Evolutionary conservation across 2,797 vertebrate species (phyloP).

Genomic region (Onychomys leucogaster): DNA sequence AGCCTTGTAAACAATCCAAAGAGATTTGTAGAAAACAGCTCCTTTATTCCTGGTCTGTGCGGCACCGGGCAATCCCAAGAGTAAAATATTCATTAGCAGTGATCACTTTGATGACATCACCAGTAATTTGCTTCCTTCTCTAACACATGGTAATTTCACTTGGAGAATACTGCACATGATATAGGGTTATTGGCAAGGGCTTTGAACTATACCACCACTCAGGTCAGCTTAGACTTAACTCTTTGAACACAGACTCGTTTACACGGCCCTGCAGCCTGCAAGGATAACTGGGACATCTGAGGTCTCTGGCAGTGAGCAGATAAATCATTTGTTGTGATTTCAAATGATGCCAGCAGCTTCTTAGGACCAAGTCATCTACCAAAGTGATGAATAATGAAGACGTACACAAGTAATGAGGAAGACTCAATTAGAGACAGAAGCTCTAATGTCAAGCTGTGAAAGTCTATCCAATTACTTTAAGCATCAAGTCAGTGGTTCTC

Average conservation of each 20-base stretch:
- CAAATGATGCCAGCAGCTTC: no score
- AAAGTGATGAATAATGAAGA: not conserved
- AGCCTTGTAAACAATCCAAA: slow-evolving; percentile 72
- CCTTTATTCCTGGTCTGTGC: slow-evolving; percentile 64
- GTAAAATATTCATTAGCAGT: slow-evolving; percentile 71
- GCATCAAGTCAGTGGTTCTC: not conserved
- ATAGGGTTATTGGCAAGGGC: slow-evolving; percentile 57
- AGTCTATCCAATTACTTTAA: not conserved
- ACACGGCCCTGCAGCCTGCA: not conserved
- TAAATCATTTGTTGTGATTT: not conserved
- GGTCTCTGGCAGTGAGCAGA: not conserved
- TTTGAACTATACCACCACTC: slow-evolving; percentile 34
- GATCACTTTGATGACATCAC: slow-evolving; percentile 81
- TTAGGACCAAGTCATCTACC: not conserved
- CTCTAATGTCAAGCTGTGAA: not conserved
- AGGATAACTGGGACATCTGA: not conserved
- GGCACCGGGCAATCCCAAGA: slow-evolving; percentile 63
- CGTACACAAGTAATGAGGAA: not conserved
- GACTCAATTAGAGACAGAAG: not conserved
- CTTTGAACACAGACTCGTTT: not conserved
- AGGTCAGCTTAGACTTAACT: slow-evolving; percentile 40
- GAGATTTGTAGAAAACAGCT: slow-evolving; percentile 77
- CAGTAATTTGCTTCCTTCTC: slow-evolving; percentile 75
- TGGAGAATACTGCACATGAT: slow-evolving; percentile 40
- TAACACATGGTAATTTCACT: slow-evolving; percentile 64